Base-by-base conservation (phyloP, 2,888 invertebrate species). In the Platycnemis pennipes region DNA sequence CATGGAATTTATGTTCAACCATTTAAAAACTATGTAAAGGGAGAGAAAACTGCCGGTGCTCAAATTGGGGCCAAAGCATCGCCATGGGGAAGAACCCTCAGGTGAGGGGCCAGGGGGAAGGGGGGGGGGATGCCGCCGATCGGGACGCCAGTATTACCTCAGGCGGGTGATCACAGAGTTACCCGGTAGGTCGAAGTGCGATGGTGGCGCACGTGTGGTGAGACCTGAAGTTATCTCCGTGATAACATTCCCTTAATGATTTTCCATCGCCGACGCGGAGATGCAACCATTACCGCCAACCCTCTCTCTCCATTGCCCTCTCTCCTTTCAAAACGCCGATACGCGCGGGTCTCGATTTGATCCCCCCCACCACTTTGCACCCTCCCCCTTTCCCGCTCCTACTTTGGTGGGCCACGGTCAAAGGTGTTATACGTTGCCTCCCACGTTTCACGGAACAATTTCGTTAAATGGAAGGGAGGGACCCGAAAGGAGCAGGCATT, bases 151-250 rank as follows among this genome's bases (percentile, higher is more conserved):
- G 44, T n/a, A 91, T 91, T 69, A 91, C 91, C 91, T 91, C 91
- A 44, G 91, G 91, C 91, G 91, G 91, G 44, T 91, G 91, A 91
- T 91, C 91, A 91, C 63, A 91, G 91, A 91, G 91, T 63, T 89
- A 89, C 89, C 89, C 69, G 91, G 44, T n/a, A n/a, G 45, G 87
- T 87, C 45, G 87, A 46, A 91, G 91, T 56, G 44, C 56, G 91
- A 91, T 69, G 91, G 63, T 91, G 91, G 91, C 69, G 91, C 91
- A 44, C 37, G 91, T 63, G 91, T 42, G 56, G 63, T n/a, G 63
- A 56, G 89, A 16, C 91, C 63, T 22, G n/a, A 63, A 91, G 91
- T 91, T 91, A 63, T 26, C 91, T 44, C 56, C 63, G 91, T 91
- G 91, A 91, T 91, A 63, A 63, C 69, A 91, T 69, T 44, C 69